Evolutionary conservation across 2,113 vertebrate genomes (phyloP).

Genomic region (Anoplopoma fimbria): DNA sequence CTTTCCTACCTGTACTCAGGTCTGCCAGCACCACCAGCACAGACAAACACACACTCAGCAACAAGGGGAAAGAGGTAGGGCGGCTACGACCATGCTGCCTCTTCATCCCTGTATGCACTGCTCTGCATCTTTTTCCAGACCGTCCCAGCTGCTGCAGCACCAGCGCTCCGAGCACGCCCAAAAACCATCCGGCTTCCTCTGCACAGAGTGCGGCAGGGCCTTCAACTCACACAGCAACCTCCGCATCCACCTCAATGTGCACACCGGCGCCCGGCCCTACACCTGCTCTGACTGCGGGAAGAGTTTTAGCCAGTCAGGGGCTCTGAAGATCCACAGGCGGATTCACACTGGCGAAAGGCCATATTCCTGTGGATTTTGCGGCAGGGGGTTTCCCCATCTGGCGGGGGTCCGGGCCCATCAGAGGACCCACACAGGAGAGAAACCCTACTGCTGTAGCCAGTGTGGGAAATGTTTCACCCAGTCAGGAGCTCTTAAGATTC

Average conservation of each 20-base stretch:
- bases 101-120: constrained; percentile 85
- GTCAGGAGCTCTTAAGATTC: constrained; percentile 84
- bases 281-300: constrained; percentile 85
- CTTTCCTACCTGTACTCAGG: constrained; percentile 70
- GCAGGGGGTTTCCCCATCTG: constrained; percentile 83
- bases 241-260: constrained; percentile 86
- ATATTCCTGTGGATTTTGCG: constrained; percentile 81
- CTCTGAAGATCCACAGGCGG: constrained; percentile 85
- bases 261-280: constrained; percentile 86
- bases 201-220: constrained; percentile 83
- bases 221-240: constrained; percentile 88
- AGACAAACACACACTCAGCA: constrained; percentile 56
- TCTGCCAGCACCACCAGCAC: constrained; percentile 72
- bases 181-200: constrained; percentile 81
- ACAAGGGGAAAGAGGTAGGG: constrained; percentile 41
- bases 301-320: constrained; percentile 87
- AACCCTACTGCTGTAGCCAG: constrained; percentile 86
- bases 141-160: constrained; percentile 85
- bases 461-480: constrained; percentile 89
- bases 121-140: constrained; percentile 79
- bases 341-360: constrained; percentile 83
- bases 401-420: constrained; percentile 85
- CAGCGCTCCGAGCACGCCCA: constrained; percentile 81
- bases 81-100: not conserved
- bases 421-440: constrained; percentile 86